Evolutionary conservation across 2,113 vertebrate genomes (phyloP), one percentile per base, ranked within the genome.

Genomic region (Helogale parvula): DNA sequence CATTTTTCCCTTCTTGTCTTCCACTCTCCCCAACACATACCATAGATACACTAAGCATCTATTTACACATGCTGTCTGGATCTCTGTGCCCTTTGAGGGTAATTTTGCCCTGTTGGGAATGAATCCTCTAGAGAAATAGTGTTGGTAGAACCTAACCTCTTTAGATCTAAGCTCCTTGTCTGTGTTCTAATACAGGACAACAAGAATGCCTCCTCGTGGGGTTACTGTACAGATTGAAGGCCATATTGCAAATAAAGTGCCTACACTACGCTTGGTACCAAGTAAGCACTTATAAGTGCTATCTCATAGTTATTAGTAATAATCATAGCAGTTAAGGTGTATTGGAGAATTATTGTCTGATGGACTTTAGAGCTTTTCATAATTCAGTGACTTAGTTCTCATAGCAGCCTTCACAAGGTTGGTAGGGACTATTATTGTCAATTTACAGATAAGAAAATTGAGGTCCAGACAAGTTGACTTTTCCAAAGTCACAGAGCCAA

Each of bases 131-230:
- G 66, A 79, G 15, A 92, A 29, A 50, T 7, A 41, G 66, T 19
- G 23, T 13, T 25, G 16, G 50, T 25, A 35, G 31, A 13, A 52
- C 8, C 5, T 21, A 54, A 12, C 2, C 17, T 85, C 47, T 33
- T 7, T 0, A 29, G 54, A 16, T 27, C 47, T 79, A 10, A 7
- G 60, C 66, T n/a, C 15, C 23, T n/a, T 38, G 3, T 41, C 54
- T 79, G 31, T 17, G 9, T 1, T 54, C 16, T 3, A 21, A 31
- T 9, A 2, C 3, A n/a, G 60, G 71, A 25, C 12, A 35, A 41
- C 21, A 66, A 11, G 0, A 3, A 8, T 8, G 83, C 23, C 13
- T 27, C n/a, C 47, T 57, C 1, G 0, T 0, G 13, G 23, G 3
- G 9, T 29, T 12, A 12, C 2, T 9, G 2, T 31, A 71, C 57